Conservation (phyloP, 2,888 invertebrate species). For the Diploptera punctata region DNA sequence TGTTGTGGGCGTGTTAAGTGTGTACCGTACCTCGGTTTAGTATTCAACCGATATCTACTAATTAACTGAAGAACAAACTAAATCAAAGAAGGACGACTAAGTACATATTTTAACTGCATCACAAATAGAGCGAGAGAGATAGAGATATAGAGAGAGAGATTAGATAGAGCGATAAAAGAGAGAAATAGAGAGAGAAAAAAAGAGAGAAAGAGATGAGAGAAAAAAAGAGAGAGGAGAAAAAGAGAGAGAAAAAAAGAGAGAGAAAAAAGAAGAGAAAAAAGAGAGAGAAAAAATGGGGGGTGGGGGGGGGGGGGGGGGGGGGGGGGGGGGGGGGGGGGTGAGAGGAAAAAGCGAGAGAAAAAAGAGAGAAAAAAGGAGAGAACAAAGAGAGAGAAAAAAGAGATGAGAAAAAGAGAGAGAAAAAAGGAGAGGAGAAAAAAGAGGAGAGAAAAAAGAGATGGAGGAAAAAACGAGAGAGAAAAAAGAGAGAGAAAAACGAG, state of each 20-base stretch:
- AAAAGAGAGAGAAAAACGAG: background rate
- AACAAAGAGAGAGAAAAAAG: background rate
- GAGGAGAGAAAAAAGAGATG: background rate
- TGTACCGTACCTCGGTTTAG: too few relatives aligned
- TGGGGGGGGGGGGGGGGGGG: background rate
- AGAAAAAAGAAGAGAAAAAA: background rate
- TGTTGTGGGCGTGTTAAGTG: too few relatives aligned
- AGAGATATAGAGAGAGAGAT: background rate
- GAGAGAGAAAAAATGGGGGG: background rate
- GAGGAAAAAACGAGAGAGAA: background rate
- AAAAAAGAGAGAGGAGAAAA: background rate
- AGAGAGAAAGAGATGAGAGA: background rate
- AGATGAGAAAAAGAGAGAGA: background rate
- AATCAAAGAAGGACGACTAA: too few relatives aligned
- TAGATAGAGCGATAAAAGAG: background rate
- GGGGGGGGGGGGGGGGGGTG: background rate
- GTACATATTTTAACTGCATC: too few relatives aligned
- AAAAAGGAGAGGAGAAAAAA: background rate
- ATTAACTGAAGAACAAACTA: too few relatives aligned
- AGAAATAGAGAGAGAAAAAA: background rate
- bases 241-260: background rate
- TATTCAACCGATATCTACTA: too few relatives aligned
- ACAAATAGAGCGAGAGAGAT: background rate
- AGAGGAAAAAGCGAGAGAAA: background rate
- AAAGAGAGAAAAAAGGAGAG: background rate